phyloP scores from a whole-genome alignment of 2,888 invertebrate species.

The Coelopa pilipes region DNA sequence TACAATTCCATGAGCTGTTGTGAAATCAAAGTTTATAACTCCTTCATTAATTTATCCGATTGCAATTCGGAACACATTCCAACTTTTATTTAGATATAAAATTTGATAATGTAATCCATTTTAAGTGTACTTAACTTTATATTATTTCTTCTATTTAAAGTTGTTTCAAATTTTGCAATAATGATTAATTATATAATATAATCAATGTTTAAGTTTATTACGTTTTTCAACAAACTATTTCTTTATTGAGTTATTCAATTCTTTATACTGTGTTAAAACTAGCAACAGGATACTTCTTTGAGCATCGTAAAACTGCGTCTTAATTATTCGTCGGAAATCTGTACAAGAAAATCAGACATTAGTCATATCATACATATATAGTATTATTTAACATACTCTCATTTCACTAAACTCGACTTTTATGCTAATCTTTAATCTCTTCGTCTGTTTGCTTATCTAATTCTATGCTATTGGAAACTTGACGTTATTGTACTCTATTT shows the following conservation, averaged over 20 bases:
- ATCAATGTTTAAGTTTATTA: constrained; percentile 2
- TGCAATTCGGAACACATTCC: background rate
- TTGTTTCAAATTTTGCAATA: constrained; percentile 1
- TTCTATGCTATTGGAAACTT: background rate
- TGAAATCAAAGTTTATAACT: constrained; percentile 13
- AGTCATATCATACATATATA: no score
- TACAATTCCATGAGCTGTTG: background rate
- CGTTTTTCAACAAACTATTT: constrained; percentile 15
- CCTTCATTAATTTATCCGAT: background rate
- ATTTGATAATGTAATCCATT: background rate
- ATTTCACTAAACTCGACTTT: background rate
- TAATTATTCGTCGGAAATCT: background rate
- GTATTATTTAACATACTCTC: background rate
- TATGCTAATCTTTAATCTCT: background rate
- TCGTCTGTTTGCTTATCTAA: background rate
- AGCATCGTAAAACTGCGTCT: background rate
- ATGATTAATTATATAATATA: constrained; percentile 11
- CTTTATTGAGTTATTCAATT: constrained; percentile 12
- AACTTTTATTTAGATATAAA: background rate
- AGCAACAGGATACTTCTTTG: no score
- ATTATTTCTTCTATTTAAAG: constrained; percentile 14
- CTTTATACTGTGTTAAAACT: background rate
- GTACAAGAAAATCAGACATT: no score
- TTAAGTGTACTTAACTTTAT: constrained; percentile 21
- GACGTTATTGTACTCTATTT: constrained; percentile 56